These are phyloP conservation scores for Cynopterus brachyotis DNA, from an alignment of 2,113 vertebrate species.

Conservation along the genomic window DNA sequence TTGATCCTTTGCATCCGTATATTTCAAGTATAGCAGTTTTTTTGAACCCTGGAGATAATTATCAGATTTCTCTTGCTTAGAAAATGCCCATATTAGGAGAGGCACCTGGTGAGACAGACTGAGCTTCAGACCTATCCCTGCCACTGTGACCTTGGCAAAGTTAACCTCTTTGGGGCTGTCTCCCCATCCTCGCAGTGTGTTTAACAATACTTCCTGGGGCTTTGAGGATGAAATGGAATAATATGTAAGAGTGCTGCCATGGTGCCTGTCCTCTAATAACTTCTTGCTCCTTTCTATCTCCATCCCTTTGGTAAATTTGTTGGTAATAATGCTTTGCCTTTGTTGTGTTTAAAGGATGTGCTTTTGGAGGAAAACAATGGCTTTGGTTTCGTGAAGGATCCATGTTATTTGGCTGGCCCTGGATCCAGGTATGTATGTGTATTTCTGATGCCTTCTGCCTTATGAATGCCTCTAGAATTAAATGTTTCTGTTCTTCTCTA, in stretches of 20 bases:
- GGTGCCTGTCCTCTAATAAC: not conserved
- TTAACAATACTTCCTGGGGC: not conserved
- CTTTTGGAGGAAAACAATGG: conserved; percentile 77
- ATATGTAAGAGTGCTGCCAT: rapidly evolving
- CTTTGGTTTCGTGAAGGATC: conserved; percentile 81
- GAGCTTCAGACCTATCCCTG: not conserved
- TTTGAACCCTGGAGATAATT: not conserved
- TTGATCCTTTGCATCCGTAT: not conserved
- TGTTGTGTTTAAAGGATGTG: conserved; percentile 85
- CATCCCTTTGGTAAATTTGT: not conserved
- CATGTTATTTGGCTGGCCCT: conserved; percentile 59
- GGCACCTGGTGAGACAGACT: not conserved
- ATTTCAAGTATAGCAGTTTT: not conserved
- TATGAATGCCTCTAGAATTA: not conserved
- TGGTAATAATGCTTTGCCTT: not conserved
- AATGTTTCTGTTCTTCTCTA: not conserved
- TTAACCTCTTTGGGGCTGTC: not conserved
- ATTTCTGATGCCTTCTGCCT: not conserved
- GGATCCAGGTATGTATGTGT: conserved; percentile 83
- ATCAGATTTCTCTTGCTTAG: not conserved
- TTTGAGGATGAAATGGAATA: not conserved
- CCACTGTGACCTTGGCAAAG: not conserved
- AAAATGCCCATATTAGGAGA: not conserved
- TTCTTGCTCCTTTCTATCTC: not conserved
- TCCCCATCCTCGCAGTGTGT: rapidly evolving